These are phyloP conservation scores for Graptemys geographica DNA, from an alignment of 2,797 vertebrate genomes.

Conservation along the genomic window DNA sequence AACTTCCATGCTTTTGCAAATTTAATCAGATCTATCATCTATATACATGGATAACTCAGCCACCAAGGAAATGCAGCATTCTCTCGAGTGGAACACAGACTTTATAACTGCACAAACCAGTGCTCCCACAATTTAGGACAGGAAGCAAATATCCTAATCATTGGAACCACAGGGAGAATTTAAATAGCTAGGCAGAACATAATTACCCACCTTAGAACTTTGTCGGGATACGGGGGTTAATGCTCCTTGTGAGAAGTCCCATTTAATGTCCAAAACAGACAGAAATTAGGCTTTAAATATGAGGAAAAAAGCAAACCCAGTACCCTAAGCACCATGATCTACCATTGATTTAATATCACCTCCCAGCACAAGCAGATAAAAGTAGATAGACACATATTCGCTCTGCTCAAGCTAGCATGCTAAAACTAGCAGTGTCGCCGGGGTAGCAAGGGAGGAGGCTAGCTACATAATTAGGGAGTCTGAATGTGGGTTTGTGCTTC, in stretches of 20 bases:
- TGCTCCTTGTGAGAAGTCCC: not conserved
- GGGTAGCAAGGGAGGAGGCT: not conserved
- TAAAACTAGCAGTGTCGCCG: not conserved
- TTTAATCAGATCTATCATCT: not conserved
- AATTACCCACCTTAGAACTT: not conserved
- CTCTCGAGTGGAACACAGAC: not conserved
- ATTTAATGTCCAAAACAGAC: not conserved
- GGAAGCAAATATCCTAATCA: not conserved
- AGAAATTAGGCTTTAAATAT: not conserved
- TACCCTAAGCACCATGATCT: not conserved
- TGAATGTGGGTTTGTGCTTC: too few relatives aligned
- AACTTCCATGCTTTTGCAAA: not conserved
- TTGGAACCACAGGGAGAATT: not conserved
- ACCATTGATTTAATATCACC: not conserved
- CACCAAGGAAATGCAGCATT: not conserved
- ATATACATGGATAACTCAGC: not conserved
- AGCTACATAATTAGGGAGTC: not conserved
- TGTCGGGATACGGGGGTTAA: not conserved
- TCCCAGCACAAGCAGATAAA: not conserved
- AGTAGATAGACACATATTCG: not conserved
- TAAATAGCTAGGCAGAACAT: accelerated
- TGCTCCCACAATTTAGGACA: not conserved
- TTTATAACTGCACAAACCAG: not conserved
- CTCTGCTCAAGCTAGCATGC: not conserved
- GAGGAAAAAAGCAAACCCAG: not conserved